These are phyloP conservation scores for Mormyrops boulengeri DNA, from an alignment of 2,797 vertebrate genomes.

Conservation along the genomic window DNA sequence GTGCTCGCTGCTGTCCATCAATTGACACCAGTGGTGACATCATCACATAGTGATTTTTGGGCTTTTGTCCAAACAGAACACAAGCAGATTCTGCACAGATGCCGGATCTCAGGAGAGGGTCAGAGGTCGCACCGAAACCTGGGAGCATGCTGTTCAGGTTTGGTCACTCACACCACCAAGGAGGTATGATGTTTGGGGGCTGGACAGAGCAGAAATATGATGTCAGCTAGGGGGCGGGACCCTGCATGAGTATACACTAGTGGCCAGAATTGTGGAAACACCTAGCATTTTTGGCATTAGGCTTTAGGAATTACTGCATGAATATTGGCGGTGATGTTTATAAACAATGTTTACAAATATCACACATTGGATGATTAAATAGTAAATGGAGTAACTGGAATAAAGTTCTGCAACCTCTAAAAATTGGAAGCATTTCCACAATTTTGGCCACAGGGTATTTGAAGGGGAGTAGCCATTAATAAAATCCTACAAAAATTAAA, in stretches of 20 bases:
- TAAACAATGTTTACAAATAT: neutral
- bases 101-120: neutral
- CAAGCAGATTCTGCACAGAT: neutral
- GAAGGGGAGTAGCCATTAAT: neutral
- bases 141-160: neutral
- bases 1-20: neutral
- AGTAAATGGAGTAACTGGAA: neutral
- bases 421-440: neutral
- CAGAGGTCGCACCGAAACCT: neutral
- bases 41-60: slow-evolving; percentile 8
- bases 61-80: neutral
- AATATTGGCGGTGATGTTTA: neutral
- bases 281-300: neutral
- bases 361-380: neutral
- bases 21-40: neutral
- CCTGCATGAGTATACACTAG: neutral
- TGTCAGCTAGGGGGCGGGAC: neutral
- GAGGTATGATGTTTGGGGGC: neutral
- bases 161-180: neutral
- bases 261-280: neutral
- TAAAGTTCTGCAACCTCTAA: neutral
- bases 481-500: neutral
- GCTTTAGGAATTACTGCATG: neutral
- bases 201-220: neutral
- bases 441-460: neutral